These are phyloP conservation scores for Eristalinus aeneus DNA, from an alignment of 2,888 invertebrate species.

Conservation along the genomic window DNA sequence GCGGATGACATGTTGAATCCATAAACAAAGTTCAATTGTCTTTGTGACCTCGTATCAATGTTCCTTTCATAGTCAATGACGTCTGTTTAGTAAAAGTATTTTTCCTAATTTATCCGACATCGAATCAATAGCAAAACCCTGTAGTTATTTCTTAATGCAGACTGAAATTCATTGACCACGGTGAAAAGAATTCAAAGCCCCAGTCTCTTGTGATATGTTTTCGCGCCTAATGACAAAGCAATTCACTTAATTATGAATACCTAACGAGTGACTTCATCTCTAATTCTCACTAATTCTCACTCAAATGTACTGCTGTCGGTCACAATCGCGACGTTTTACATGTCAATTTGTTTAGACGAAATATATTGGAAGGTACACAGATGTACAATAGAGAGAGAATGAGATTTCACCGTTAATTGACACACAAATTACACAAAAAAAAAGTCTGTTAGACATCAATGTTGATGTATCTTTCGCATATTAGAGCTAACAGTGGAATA, in stretches of 20 bases:
- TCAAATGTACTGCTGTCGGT: background rate
- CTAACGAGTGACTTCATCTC: background rate
- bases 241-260: background rate
- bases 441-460: background rate
- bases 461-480: background rate
- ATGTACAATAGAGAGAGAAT: background rate
- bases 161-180: too few species aligned
- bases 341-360: background rate
- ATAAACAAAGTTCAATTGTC: too few species aligned
- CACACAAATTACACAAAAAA: background rate
- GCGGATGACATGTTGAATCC: too few species aligned
- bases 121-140: too few species aligned
- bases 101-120: too few species aligned
- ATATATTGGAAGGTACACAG: background rate
- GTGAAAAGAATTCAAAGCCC: too few species aligned
- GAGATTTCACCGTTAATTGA: background rate
- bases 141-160: too few species aligned
- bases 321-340: background rate
- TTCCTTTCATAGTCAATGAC: too few species aligned
- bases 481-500: constrained; percentile 3
- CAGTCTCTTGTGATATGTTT: too few species aligned
- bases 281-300: background rate
- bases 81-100: too few species aligned
- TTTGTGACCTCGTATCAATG: too few species aligned
- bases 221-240: background rate